Percentiles rank a stretch among this genome's conserved stretches.
Evolutionary conservation across 2,797 vertebrate genomes (phyloP).

Genomic region (Holocentrus rufus): DNA sequence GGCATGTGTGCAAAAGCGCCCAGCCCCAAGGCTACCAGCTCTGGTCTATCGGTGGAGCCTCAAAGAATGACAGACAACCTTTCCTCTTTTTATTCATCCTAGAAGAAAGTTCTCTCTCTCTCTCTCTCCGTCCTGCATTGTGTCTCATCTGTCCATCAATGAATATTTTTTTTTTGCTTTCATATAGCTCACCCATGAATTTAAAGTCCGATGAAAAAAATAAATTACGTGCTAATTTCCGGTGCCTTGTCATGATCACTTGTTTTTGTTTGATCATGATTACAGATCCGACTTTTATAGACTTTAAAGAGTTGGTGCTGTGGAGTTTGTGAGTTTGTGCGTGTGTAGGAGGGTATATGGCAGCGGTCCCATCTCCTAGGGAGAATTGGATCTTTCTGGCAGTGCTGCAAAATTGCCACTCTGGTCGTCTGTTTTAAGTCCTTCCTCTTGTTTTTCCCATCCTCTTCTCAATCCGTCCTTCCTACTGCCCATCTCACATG

Average conservation of each 20-base stretch:
- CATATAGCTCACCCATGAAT: neutral
- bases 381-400: conserved; percentile 61
- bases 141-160: neutral
- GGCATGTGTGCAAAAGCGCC: conserved; percentile 18
- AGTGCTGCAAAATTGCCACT: conserved; percentile 39
- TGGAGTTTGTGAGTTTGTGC: conserved; percentile 23
- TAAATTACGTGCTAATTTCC: neutral
- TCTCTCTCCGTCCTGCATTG: neutral
- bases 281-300: conserved; percentile 25
- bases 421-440: conserved; percentile 61
- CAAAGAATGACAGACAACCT: conserved; percentile 15
- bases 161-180: neutral
- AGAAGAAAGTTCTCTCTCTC: conserved; percentile 11
- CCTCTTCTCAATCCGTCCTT: conserved; percentile 36
- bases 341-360: conserved; percentile 68
- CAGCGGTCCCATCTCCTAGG: conserved; percentile 62
- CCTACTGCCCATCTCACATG: conserved; percentile 58
- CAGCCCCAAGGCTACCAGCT: conserved; percentile 34
- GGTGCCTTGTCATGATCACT: neutral
- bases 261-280: conserved; percentile 18
- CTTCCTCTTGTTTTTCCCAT: conserved; percentile 57
- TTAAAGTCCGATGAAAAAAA: neutral
- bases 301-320: conserved; percentile 43
- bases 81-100: conserved; percentile 16
- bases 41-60: conserved; percentile 20